Conservation (phyloP, 2,113 vertebrate species). For the Pedetes capensis region DNA sequence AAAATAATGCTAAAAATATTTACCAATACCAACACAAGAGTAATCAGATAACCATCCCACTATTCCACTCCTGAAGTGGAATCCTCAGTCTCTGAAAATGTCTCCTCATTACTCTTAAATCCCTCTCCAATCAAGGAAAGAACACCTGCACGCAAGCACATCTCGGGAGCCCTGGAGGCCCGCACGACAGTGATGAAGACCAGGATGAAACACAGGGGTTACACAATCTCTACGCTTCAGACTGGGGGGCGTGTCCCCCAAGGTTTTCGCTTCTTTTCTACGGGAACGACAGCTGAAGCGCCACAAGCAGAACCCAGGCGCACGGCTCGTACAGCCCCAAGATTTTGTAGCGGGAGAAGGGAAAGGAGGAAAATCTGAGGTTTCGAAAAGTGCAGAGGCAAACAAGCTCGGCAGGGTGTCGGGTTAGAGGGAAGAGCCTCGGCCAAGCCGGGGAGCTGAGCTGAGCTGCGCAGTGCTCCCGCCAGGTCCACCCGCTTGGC, state of each 20-base stretch:
- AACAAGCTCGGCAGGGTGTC: neutral
- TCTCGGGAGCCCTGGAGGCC: neutral
- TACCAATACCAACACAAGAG: slow-evolving; percentile 22
- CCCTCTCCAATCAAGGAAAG: slow-evolving; percentile 6
- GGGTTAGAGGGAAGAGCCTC: neutral
- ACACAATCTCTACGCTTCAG: neutral
- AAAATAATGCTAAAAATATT: slow-evolving; percentile 43
- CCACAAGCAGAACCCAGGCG: slow-evolving; percentile 17
- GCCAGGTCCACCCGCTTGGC: neutral
- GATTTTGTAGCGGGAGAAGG: neutral
- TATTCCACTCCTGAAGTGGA: neutral
- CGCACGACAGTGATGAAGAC: neutral
- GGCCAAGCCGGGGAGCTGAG: neutral
- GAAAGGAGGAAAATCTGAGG: neutral
- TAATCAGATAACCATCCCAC: neutral
- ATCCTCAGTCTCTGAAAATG: neutral
- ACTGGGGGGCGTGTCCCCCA: slow-evolving; percentile 72
- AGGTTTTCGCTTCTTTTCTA: slow-evolving; percentile 36
- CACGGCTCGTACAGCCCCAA: slow-evolving; percentile 8
- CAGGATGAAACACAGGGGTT: neutral
- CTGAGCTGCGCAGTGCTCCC: neutral
- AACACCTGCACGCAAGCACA: neutral
- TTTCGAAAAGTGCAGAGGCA: slow-evolving; percentile 26
- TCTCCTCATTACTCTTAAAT: slow-evolving; percentile 24
- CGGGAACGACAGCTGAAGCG: neutral